A percentile compares a stretch with the other conserved stretches of the same genome.
Evolutionary conservation across 1,140 invertebrate genomes (phyloP).

Genomic region (Leptinotarsa lineolata): DNA sequence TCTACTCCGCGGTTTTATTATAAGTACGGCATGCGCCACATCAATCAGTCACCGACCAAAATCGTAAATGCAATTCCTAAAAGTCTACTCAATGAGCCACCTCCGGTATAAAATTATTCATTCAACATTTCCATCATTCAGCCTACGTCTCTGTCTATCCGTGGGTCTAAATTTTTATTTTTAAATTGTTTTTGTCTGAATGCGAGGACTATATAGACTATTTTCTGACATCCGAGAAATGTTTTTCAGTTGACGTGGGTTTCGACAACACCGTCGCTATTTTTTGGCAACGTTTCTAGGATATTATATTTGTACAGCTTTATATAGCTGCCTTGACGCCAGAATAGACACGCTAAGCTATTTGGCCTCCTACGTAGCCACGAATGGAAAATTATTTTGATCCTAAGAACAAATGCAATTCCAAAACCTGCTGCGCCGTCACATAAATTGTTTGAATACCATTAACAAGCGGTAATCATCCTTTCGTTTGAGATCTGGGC

Average conservation of each 20-base stretch:
- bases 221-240: not conserved
- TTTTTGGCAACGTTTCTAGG: slow-evolving; percentile 5
- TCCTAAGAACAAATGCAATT: too few species aligned
- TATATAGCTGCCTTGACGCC: not conserved
- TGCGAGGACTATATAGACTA: not conserved
- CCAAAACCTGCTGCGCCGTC: too few species aligned
- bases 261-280: not conserved
- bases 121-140: not conserved
- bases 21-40: not conserved
- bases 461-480: too few species aligned
- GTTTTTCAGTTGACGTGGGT: not conserved
- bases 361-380: not conserved
- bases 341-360: not conserved
- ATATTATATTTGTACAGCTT: not conserved
- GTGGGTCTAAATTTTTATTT: not conserved
- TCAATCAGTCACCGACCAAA: not conserved
- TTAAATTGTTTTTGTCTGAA: slow-evolving; percentile 1
- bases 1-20: too few species aligned
- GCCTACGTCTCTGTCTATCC: not conserved
- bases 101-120: slow-evolving; percentile 1
- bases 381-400: not conserved
- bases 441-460: too few species aligned
- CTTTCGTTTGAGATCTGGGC: too few species aligned
- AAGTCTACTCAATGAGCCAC: not conserved
- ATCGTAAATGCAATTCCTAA: not conserved